A percentile compares a stretch with the other conserved stretches of the same genome.
Conservation (phyloP, 2,113 vertebrate genomes). For the Bubalus kerabau region DNA sequence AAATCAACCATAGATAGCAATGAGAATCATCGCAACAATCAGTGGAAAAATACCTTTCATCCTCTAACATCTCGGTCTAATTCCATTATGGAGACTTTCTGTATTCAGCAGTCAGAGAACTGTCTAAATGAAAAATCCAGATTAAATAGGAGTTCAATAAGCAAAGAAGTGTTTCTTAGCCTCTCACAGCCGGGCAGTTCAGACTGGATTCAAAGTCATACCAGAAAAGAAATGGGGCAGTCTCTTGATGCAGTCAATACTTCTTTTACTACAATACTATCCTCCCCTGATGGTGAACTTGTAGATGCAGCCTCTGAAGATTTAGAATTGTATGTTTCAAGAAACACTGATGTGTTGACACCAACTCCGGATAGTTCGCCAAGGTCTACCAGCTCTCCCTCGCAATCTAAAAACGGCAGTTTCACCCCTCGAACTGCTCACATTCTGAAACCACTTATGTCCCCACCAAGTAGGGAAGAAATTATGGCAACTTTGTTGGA, state of each 20-base stretch:
- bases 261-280: slow-evolving; percentile 87
- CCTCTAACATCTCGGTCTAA: slow-evolving; percentile 77
- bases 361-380: slow-evolving; percentile 96
- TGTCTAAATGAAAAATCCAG: slow-evolving; percentile 81
- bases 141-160: slow-evolving; percentile 81
- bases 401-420: slow-evolving; percentile 88
- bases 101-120: slow-evolving; percentile 73
- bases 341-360: slow-evolving; percentile 86
- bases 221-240: slow-evolving; percentile 83
- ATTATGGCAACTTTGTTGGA: slow-evolving; percentile 91
- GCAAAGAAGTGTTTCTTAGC: slow-evolving; percentile 86
- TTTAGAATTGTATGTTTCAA: slow-evolving; percentile 83
- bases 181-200: slow-evolving; percentile 82
- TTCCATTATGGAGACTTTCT: slow-evolving; percentile 81
- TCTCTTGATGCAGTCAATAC: slow-evolving; percentile 85
- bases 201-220: slow-evolving; percentile 89
- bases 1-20: slow-evolving; percentile 79
- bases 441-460: slow-evolving; percentile 97
- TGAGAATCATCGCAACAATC: slow-evolving; percentile 77
- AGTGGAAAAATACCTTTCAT: slow-evolving; percentile 79
- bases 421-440: slow-evolving; percentile 87
- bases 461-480: slow-evolving; percentile 96
- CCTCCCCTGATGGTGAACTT: slow-evolving; percentile 89
- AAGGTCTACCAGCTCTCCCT: slow-evolving; percentile 92
- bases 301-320: slow-evolving; percentile 85